phyloP scores from a whole-genome alignment of 1,140 invertebrate species.

The Planococcus citri region DNA sequence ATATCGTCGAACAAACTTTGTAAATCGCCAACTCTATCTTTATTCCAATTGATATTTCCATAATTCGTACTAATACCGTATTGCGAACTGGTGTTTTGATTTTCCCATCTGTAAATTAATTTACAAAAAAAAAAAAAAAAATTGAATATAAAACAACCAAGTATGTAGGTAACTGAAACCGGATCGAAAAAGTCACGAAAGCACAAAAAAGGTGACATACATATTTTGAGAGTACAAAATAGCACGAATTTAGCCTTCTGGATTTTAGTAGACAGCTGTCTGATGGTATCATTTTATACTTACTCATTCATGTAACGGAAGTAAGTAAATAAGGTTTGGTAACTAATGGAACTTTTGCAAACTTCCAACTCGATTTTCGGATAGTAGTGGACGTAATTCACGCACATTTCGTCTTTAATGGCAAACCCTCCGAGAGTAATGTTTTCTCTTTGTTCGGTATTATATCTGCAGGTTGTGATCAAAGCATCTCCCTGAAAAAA shows the following conservation, averaged over 20 bases:
- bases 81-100: slow-evolving; percentile 42
- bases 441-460: slow-evolving; percentile 57
- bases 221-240: too few relatives aligned
- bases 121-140: too few relatives aligned
- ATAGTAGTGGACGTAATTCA: slow-evolving; percentile 98
- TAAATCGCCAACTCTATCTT: slow-evolving; percentile 55
- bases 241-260: too few relatives aligned
- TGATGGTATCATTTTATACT: too few relatives aligned
- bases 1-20: slow-evolving; percentile 68
- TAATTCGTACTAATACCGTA: slow-evolving; percentile 62
- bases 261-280: too few relatives aligned
- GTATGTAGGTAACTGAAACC: not conserved
- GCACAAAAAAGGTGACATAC: too few relatives aligned
- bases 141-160: too few relatives aligned
- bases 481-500: slow-evolving; percentile 73
- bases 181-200: not conserved
- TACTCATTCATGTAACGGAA: slow-evolving; percentile 76
- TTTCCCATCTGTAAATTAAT: slow-evolving; percentile 51
- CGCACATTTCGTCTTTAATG: slow-evolving; percentile 99
- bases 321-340: slow-evolving; percentile 62
- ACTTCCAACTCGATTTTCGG: slow-evolving; percentile 83
- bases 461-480: slow-evolving; percentile 80
- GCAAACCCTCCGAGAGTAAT: slow-evolving; percentile 86
- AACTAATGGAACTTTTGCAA: slow-evolving; percentile 88
- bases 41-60: slow-evolving; percentile 68